phyloP scores from a whole-genome alignment of 2,888 invertebrate genomes.

The Megaustenia siamemsis region DNA sequence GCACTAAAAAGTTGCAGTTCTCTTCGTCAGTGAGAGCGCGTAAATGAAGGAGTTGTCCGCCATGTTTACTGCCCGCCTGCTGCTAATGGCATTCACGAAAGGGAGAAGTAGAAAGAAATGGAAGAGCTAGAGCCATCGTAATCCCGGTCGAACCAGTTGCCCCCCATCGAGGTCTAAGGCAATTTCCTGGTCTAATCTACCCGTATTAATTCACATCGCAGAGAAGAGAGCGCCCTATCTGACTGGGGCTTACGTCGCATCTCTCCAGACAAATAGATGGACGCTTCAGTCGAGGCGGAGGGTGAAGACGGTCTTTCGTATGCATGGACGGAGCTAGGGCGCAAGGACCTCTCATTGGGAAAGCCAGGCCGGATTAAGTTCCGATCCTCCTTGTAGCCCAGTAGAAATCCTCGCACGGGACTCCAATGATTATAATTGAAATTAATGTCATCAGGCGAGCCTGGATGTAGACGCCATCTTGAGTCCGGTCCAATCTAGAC shows the following conservation, averaged over 20 bases:
- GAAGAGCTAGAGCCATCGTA: constrained; percentile 56
- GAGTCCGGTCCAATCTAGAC: constrained; percentile 28
- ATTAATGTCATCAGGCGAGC: constrained; percentile 58
- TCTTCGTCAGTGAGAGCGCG: constrained; percentile 26
- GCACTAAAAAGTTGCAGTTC: background rate
- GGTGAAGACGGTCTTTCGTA: constrained; percentile 52
- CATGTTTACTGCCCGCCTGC: constrained; percentile 56
- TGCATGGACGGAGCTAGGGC: constrained; percentile 48
- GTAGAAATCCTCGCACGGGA: constrained; percentile 39
- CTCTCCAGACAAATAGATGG: constrained; percentile 61
- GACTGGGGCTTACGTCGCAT: constrained; percentile 55
- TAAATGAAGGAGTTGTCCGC: constrained; percentile 38
- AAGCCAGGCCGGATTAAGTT: constrained; percentile 45
- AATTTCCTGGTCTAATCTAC: constrained; percentile 70
- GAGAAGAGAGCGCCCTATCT: constrained; percentile 49
- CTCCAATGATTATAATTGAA: constrained; percentile 61
- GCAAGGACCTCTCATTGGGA: constrained; percentile 42
- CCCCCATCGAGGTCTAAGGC: constrained; percentile 66
- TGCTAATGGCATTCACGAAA: constrained; percentile 57
- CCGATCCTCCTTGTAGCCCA: constrained; percentile 41
- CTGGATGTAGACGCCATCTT: constrained; percentile 43
- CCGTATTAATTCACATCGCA: constrained; percentile 62
- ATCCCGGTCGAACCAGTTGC: constrained; percentile 49
- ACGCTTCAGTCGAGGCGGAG: constrained; percentile 36
- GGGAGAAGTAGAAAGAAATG: constrained; percentile 55